Evolutionary conservation across 2,797 vertebrate genomes (phyloP).

Genomic region (Acipenser ruthenus): DNA sequence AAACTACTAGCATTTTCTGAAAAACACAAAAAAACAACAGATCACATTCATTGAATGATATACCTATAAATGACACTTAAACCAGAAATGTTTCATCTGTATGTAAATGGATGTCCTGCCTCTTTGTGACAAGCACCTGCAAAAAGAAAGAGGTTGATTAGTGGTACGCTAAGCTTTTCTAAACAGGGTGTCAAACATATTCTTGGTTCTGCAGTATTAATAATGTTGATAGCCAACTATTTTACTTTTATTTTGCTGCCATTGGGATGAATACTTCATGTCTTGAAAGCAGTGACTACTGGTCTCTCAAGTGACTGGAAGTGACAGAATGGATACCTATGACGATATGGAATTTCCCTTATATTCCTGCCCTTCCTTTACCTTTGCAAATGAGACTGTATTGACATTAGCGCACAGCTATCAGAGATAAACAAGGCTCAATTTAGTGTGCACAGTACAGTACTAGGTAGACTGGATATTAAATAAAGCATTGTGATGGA

Average conservation of each 20-base stretch:
- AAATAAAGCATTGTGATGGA: background rate
- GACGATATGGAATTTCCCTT: background rate
- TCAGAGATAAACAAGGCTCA: background rate
- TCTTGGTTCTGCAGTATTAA: background rate
- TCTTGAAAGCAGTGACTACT: background rate
- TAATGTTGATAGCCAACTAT: background rate
- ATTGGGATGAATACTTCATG: background rate
- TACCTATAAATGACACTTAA: too few species aligned
- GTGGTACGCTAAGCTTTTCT: too few species aligned
- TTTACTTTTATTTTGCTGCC: background rate
- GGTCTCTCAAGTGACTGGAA: background rate
- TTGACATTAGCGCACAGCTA: background rate
- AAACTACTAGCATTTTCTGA: too few species aligned
- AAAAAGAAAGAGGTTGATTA: too few species aligned
- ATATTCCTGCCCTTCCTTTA: background rate
- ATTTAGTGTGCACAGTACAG: background rate
- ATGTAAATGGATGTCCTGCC: too few species aligned
- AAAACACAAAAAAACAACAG: too few species aligned
- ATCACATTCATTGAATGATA: too few species aligned
- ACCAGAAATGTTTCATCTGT: too few species aligned
- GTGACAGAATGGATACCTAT: background rate
- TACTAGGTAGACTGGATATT: background rate
- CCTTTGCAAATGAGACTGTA: background rate
- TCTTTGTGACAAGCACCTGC: too few species aligned
- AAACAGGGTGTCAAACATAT: too few species aligned